A percentile compares a stretch with the other conserved stretches of the same genome.
Conservation (phyloP, 2,113 vertebrate genomes). For the Nestor notabilis region DNA sequence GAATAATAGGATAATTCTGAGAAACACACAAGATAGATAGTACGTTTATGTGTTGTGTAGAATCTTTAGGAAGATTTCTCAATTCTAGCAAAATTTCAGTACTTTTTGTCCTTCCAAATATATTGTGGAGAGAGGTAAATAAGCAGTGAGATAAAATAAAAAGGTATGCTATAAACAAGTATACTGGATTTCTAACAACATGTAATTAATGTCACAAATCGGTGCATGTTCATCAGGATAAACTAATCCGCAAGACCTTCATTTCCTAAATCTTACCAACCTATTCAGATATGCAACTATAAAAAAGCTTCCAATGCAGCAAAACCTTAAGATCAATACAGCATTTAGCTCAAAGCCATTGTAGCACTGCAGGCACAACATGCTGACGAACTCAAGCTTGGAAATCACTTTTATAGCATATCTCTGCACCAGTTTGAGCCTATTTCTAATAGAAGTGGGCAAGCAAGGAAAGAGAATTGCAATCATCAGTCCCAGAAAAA, state of each 20-base stretch:
- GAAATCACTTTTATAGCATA: not conserved
- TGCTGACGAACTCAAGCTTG: conserved; percentile 7
- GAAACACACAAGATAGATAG: not conserved
- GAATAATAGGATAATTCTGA: not conserved
- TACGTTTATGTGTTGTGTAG: not conserved
- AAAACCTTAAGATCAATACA: conserved; percentile 9
- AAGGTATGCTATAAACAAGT: not conserved
- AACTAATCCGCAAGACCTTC: not conserved
- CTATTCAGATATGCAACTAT: not conserved
- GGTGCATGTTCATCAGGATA: not conserved
- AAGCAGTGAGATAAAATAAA: not conserved
- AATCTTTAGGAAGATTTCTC: not conserved
- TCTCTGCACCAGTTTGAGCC: not conserved
- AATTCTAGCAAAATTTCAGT: not conserved
- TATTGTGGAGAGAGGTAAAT: not conserved
- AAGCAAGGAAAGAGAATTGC: conserved; percentile 46
- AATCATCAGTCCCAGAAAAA: conserved; percentile 23
- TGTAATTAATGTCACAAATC: not conserved
- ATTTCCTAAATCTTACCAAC: not conserved
- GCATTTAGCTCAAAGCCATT: conserved; percentile 1
- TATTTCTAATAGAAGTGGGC: not conserved
- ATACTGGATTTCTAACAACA: not conserved
- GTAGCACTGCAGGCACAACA: not conserved
- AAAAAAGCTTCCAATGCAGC: not conserved
- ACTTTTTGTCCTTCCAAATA: not conserved